Conservation (phyloP, 2,113 vertebrate genomes). For the Mobula birostris region DNA sequence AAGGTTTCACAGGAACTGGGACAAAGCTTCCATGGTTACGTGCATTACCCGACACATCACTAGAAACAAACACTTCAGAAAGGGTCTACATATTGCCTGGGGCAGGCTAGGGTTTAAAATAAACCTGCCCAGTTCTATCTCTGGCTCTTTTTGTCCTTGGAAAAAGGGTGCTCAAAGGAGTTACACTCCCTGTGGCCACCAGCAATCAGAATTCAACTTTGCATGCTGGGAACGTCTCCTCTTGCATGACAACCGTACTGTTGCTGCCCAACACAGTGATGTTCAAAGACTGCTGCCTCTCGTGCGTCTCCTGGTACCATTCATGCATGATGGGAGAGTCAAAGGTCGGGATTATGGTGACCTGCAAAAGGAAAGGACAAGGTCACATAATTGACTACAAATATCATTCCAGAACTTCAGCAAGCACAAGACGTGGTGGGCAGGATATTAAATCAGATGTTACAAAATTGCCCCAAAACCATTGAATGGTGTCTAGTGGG, state of each 20-base stretch:
- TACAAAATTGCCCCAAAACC: background rate
- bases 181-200: too few relatives aligned
- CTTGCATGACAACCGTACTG: slow-evolving; percentile 93
- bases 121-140: background rate
- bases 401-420: background rate
- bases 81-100: background rate
- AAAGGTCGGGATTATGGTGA: slow-evolving; percentile 86
- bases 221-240: slow-evolving; percentile 87
- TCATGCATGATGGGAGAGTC: slow-evolving; percentile 78
- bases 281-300: slow-evolving; percentile 64
- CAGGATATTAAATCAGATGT: background rate
- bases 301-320: slow-evolving; percentile 83
- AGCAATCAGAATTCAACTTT: slow-evolving; percentile 82
- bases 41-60: background rate
- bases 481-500: too few relatives aligned
- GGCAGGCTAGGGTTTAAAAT: background rate
- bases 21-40: background rate
- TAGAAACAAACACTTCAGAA: background rate
- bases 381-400: fast-evolving
- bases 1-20: background rate
- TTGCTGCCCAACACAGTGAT: slow-evolving; percentile 83
- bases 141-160: background rate
- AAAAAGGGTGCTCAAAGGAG: background rate
- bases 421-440: background rate
- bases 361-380: slow-evolving; percentile 48